Conservation (phyloP, 2,113 vertebrate genomes). For the Pantherophis guttatus region DNA sequence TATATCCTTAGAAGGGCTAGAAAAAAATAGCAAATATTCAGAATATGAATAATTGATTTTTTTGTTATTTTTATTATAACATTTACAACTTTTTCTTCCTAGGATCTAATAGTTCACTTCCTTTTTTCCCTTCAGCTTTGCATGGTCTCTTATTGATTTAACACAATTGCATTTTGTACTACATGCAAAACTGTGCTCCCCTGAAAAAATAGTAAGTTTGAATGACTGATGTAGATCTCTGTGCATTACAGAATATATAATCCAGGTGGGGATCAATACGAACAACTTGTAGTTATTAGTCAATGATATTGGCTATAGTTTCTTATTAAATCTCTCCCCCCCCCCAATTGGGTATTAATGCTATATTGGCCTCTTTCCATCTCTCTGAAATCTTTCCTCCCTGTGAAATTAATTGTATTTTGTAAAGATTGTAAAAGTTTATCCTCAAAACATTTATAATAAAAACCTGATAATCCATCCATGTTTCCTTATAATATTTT, state of each 20-base stretch:
- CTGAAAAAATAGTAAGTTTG: not conserved
- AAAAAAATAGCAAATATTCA: slow-evolving; percentile 4
- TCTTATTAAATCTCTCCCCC: not conserved
- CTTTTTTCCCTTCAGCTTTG: not conserved
- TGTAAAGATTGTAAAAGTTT: not conserved
- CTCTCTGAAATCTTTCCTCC: not conserved
- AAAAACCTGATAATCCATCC: not conserved
- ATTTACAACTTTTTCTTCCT: not conserved
- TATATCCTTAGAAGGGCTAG: not conserved
- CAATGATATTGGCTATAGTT: not conserved
- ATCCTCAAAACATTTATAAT: not conserved
- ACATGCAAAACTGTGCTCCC: not conserved
- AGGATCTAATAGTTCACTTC: not conserved
- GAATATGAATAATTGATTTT: not conserved
- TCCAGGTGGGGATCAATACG: not conserved
- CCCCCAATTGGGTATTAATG: not conserved
- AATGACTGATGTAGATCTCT: not conserved
- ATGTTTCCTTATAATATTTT: not conserved
- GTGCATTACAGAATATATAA: not conserved
- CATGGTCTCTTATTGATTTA: not conserved
- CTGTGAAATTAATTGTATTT: not conserved
- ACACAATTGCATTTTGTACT: not conserved
- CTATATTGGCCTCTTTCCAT: not conserved
- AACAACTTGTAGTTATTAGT: not conserved
- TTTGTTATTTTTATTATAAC: not conserved